Evolutionary conservation across 1,140 invertebrate genomes (phyloP).

Genomic region (Phenacoccus solenopsis): DNA sequence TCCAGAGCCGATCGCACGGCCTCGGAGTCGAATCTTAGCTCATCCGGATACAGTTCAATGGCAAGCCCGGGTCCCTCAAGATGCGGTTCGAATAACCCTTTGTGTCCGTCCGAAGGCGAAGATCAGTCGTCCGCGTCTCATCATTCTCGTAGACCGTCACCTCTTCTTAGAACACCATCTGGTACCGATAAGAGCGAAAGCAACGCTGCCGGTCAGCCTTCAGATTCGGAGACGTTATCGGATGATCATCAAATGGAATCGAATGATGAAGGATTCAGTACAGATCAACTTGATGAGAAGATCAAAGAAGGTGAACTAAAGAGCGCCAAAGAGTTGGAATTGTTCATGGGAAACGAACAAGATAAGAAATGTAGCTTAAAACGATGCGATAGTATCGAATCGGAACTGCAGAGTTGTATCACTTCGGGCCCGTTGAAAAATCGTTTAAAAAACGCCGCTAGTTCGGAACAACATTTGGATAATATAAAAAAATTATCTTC

Average conservation of each 20-base stretch:
- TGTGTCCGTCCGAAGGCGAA: conserved; percentile 55
- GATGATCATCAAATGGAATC: conserved; percentile 52
- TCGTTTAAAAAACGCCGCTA: background rate
- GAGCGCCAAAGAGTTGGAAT: conserved; percentile 50
- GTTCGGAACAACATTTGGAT: background rate
- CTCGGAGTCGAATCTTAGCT: conserved; percentile 65
- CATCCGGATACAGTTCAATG: conserved; percentile 70
- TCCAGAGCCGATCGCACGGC: conserved; percentile 51
- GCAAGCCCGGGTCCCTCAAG: conserved; percentile 60
- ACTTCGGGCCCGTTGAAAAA: background rate
- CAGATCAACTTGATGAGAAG: conserved; percentile 47
- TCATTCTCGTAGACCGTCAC: conserved; percentile 38
- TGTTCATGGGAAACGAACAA: conserved; percentile 39
- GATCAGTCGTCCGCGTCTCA: conserved; percentile 36
- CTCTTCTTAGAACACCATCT: conserved; percentile 39
- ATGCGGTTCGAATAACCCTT: conserved; percentile 60
- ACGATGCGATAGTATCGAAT: conserved; percentile 25
- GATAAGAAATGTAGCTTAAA: background rate
- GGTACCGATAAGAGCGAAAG: conserved; percentile 31
- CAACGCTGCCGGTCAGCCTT: conserved; percentile 36
- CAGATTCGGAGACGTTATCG: conserved; percentile 52
- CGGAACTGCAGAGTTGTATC: conserved; percentile 22
- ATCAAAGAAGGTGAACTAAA: conserved; percentile 46
- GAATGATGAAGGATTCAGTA: conserved; percentile 47
- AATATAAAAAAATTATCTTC: conserved; percentile 32